These are phyloP conservation scores for Lepus europaeus DNA, from an alignment of 2,113 vertebrate genomes.

Conservation along the genomic window DNA sequence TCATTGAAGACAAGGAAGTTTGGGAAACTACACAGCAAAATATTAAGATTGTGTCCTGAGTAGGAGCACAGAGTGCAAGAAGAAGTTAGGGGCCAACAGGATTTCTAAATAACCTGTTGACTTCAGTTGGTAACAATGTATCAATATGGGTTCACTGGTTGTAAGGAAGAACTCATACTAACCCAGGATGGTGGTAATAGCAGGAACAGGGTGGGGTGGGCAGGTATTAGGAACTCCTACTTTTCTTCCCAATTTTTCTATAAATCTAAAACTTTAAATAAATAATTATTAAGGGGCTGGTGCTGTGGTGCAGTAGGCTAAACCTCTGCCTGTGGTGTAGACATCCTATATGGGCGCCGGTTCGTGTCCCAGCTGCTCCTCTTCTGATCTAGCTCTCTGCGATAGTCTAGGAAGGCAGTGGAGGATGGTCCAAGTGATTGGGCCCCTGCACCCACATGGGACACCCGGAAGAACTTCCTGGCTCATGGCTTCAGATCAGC, in stretches of 20 bases:
- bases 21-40: not conserved
- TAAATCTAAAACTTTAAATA: slow-evolving; percentile 48
- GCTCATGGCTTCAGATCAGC: no score
- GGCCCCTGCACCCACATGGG: no score
- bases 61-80: not conserved
- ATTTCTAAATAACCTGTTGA: not conserved
- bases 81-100: not conserved
- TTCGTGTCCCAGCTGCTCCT: no score
- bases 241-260: not conserved
- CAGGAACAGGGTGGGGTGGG: not conserved
- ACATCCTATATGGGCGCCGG: no score
- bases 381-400: no score
- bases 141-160: not conserved
- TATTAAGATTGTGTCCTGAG: not conserved
- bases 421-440: no score
- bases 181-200: not conserved
- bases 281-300: not conserved
- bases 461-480: no score
- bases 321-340: no score
- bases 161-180: not conserved
- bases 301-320: no score
- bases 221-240: not conserved
- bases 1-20: not conserved
- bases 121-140: not conserved
- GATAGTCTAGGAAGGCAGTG: no score